phyloP scores from a whole-genome alignment of 1,140 invertebrate species.

The Neodiprion pinetum region DNA sequence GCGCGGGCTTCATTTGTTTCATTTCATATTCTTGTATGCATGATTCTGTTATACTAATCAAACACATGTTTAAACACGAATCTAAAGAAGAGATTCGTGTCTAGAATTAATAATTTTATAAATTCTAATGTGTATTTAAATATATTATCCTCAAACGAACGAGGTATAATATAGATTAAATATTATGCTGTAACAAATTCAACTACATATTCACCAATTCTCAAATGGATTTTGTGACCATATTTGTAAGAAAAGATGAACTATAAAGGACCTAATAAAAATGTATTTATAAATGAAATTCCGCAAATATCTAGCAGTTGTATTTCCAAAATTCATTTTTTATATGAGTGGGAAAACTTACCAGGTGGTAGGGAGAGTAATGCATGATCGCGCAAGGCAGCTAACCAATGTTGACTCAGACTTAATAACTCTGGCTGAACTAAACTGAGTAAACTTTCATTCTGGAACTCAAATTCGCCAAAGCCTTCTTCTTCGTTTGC shows the following conservation, averaged over 20 bases:
- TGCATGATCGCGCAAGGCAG: conserved; percentile 93
- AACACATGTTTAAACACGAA: not conserved
- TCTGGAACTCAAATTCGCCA: conserved; percentile 76
- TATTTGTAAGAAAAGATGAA: too few relatives aligned
- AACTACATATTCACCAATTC: not conserved
- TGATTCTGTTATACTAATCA: not conserved
- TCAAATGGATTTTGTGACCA: too few relatives aligned
- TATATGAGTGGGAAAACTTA: conserved; percentile 46
- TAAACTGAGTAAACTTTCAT: conserved; percentile 84
- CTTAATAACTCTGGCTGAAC: conserved; percentile 93
- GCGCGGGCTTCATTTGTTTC: not conserved
- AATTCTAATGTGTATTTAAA: too few relatives aligned
- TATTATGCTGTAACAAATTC: conserved; percentile 13
- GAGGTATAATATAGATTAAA: not conserved
- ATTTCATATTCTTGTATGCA: too few relatives aligned
- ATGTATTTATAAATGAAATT: too few relatives aligned
- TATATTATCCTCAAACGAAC: not conserved
- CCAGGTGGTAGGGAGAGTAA: conserved; percentile 89
- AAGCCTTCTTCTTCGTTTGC: conserved; percentile 69
- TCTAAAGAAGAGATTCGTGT: too few relatives aligned
- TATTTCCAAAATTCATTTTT: too few relatives aligned
- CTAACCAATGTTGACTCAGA: conserved; percentile 93
- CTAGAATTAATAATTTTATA: too few relatives aligned
- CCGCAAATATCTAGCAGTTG: too few relatives aligned
- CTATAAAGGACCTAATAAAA: too few relatives aligned